Percentiles rank a stretch among this genome's conserved stretches.
phyloP scores from a whole-genome alignment of 53 echinoderm and acorn worm genomes.

The Arbacia lixula region DNA sequence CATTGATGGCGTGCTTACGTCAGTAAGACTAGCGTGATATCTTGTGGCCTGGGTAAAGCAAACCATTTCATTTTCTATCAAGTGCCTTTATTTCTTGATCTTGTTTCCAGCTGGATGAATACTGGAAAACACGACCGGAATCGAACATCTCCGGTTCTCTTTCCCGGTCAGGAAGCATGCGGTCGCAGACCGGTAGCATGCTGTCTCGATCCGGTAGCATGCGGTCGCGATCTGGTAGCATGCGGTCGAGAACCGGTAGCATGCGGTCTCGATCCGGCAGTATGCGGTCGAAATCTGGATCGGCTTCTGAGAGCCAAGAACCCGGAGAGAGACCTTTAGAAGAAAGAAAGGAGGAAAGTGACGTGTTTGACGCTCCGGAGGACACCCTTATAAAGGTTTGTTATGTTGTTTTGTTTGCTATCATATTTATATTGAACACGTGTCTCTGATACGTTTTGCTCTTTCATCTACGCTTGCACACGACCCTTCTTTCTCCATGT shows the following conservation, averaged over 20 bases:
- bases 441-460: no score
- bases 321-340: no score
- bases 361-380: background rate
- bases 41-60: no score
- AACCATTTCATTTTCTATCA: no score
- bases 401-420: background rate
- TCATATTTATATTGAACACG: no score
- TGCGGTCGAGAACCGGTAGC: conserved; percentile 3
- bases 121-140: conserved; percentile 20
- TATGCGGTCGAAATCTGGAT: conserved; percentile 16
- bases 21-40: no score
- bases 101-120: conserved; percentile 13
- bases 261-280: conserved; percentile 10
- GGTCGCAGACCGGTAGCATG: background rate
- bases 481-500: no score
- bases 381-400: conserved; percentile 3
- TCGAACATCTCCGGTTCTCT: background rate
- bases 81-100: no score
- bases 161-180: background rate
- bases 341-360: no score
- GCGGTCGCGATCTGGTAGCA: background rate
- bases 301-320: no score
- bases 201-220: background rate
- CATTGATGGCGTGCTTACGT: no score
- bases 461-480: no score